Evolutionary conservation across 2,888 invertebrate species (phyloP).

Genomic region (Agapostemon virescens): DNA sequence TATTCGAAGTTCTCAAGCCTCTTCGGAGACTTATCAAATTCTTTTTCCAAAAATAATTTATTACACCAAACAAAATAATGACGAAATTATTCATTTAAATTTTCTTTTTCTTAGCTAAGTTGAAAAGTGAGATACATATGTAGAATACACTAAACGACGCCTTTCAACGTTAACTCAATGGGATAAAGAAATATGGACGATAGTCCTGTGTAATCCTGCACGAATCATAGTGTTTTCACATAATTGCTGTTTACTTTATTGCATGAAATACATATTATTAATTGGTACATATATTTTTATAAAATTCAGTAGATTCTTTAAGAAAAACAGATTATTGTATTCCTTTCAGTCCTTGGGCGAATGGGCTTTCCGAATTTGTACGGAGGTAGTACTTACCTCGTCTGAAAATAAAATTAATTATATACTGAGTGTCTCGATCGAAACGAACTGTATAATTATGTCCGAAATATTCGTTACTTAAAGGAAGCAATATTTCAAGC

Average conservation of each 20-base stretch:
- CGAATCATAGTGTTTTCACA: not conserved
- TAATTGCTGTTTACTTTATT: not conserved
- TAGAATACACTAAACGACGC: too few species aligned
- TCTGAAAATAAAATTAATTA: conserved; percentile 53
- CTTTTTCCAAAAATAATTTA: too few species aligned
- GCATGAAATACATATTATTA: not conserved
- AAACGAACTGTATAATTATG: not conserved
- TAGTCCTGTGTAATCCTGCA: not conserved
- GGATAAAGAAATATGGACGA: not conserved
- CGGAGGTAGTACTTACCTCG: conserved; percentile 59
- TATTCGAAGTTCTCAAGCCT: too few species aligned
- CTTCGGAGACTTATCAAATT: too few species aligned
- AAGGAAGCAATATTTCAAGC: too few species aligned
- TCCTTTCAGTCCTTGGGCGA: not conserved
- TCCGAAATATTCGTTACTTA: too few species aligned
- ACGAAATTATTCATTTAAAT: too few species aligned
- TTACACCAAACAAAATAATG: too few species aligned
- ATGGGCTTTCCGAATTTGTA: not conserved
- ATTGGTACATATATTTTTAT: not conserved
- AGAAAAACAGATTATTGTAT: not conserved
- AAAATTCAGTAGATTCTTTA: not conserved
- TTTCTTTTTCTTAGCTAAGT: too few species aligned
- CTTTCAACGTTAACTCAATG: too few species aligned
- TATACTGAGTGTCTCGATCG: not conserved
- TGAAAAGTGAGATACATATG: too few species aligned